Percentiles rank a stretch among this genome's conserved stretches.
Conservation (phyloP, 2,797 vertebrate genomes). For the Trachops cirrhosus region DNA sequence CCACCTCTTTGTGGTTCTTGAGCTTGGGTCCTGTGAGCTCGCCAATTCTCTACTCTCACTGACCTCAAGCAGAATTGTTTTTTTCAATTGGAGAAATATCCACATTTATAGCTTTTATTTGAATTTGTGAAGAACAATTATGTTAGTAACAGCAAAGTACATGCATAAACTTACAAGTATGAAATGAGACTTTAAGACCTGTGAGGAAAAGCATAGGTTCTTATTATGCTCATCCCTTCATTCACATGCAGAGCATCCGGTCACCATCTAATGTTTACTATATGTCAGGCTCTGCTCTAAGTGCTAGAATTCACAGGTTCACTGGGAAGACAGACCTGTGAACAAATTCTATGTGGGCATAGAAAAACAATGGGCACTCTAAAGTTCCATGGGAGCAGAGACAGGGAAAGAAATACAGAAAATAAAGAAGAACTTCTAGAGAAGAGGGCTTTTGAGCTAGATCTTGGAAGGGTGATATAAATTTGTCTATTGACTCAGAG, state of each 20-base stretch:
- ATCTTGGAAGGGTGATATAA: neutral
- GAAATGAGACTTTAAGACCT: neutral
- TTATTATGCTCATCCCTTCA: neutral
- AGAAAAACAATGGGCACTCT: neutral
- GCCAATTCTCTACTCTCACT: neutral
- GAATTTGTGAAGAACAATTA: neutral
- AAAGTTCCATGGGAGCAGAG: neutral
- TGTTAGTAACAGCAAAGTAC: neutral
- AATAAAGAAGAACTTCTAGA: neutral
- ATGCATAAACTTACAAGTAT: neutral
- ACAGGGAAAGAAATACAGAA: neutral
- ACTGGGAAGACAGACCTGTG: neutral
- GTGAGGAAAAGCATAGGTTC: neutral
- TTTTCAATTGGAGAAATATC: neutral
- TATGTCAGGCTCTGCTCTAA: neutral
- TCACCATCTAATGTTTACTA: neutral
- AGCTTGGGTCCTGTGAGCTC: neutral
- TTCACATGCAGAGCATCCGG: neutral
- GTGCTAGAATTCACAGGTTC: neutral
- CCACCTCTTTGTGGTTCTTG: neutral
- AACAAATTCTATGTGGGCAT: neutral
- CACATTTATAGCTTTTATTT: constrained; percentile 26
- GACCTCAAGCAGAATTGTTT: neutral
- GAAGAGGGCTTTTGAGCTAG: neutral
- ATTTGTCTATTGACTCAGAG: neutral